Conservation (phyloP, 2,113 vertebrate species). For the Saimiri boliviensis region DNA sequence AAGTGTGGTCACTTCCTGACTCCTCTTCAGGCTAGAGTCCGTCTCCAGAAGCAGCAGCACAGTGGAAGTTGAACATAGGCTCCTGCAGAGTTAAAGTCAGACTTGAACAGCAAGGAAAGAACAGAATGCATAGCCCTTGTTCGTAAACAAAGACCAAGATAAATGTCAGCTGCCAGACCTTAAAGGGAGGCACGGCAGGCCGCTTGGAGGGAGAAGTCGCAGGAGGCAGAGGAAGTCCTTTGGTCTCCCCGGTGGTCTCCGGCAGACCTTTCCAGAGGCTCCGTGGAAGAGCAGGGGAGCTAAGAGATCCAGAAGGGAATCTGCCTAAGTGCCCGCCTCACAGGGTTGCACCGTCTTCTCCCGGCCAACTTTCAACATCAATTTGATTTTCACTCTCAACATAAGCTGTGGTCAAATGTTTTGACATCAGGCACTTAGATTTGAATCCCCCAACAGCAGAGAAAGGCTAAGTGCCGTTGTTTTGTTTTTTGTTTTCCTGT, state of each 20-base stretch:
- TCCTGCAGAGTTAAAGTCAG: constrained; percentile 10
- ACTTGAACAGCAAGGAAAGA: constrained; percentile 34
- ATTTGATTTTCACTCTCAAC: neutral
- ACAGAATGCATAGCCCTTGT: neutral
- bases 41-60: neutral
- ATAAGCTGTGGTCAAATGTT: neutral
- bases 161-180: constrained; percentile 49
- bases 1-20: neutral
- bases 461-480: neutral
- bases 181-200: constrained; percentile 33
- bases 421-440: neutral
- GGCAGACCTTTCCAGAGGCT: neutral
- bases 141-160: constrained; percentile 55
- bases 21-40: neutral
- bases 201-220: neutral
- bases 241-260: constrained; percentile 49
- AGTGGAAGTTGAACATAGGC: neutral
- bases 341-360: neutral
- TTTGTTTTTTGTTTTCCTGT: neutral
- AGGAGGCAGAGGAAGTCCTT: neutral
- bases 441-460: neutral
- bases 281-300: neutral
- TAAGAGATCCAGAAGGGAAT: neutral
- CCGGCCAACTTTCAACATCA: neutral
- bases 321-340: neutral